Percentiles rank a stretch among this genome's conserved stretches.
phyloP scores from a whole-genome alignment of 2,113 vertebrate genomes.

The Podiceps cristatus region DNA sequence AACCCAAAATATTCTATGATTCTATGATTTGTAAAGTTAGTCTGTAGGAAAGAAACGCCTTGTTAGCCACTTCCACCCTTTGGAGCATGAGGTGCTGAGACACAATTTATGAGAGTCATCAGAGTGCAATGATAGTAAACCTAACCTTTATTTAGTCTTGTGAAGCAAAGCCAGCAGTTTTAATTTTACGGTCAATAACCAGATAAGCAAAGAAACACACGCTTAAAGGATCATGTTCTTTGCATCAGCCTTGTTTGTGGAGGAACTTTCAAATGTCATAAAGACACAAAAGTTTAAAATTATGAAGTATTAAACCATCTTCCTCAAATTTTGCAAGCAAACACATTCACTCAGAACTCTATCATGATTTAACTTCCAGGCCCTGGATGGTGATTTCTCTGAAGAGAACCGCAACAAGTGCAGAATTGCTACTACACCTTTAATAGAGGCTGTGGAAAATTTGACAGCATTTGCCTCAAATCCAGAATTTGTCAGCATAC shows the following conservation, averaged over 20 bases:
- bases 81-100: not conserved
- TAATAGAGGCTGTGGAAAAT: conserved; percentile 97
- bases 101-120: not conserved
- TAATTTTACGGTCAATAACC: not conserved
- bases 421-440: conserved; percentile 87
- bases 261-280: not conserved
- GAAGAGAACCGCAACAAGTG: conserved; percentile 95
- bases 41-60: not conserved
- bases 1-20: no score
- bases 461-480: conserved; percentile 95
- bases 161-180: not conserved
- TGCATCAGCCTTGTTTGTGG: not conserved
- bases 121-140: not conserved
- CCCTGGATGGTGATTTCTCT: conserved; percentile 94
- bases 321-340: not conserved
- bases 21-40: no score
- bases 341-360: not conserved
- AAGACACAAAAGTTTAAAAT: not conserved
- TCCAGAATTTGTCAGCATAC: conserved; percentile 96
- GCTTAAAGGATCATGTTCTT: not conserved
- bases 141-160: not conserved
- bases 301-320: not conserved
- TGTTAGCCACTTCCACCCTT: not conserved
- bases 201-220: not conserved
- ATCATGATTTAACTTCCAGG: conserved; percentile 71